phyloP scores from a whole-genome alignment of 2,888 invertebrate species.

The Xylocampa areola region DNA sequence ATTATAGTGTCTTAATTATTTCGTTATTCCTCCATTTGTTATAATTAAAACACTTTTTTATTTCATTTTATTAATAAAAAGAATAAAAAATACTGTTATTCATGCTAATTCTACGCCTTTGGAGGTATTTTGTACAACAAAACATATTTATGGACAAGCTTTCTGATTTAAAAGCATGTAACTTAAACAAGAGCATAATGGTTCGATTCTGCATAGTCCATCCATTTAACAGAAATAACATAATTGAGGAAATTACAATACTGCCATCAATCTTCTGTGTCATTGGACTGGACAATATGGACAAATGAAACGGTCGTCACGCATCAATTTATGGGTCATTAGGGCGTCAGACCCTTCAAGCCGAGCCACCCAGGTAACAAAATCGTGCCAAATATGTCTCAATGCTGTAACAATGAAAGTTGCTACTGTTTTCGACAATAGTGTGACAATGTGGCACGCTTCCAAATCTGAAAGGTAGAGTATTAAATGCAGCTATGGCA shows the following conservation, averaged over 20 bases:
- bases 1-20: constrained; percentile 69
- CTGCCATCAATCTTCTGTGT: constrained; percentile 50
- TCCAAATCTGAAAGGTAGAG: constrained; percentile 65
- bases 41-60: constrained; percentile 21
- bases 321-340: constrained; percentile 71
- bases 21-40: constrained; percentile 42
- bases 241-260: constrained; percentile 44
- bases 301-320: constrained; percentile 65
- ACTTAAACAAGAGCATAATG: constrained; percentile 17
- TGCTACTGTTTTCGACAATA: constrained; percentile 73
- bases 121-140: too few species aligned
- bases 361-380: constrained; percentile 51
- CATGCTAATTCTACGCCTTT: too few species aligned
- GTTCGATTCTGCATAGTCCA: constrained; percentile 7
- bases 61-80: too few species aligned
- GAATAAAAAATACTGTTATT: too few species aligned
- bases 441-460: constrained; percentile 63
- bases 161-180: constrained; percentile 3
- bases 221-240: constrained; percentile 36
- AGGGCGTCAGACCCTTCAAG: constrained; percentile 50
- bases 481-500: constrained; percentile 64
- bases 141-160: background rate
- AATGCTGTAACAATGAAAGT: constrained; percentile 67
- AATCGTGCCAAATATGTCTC: constrained; percentile 58
- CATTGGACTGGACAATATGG: constrained; percentile 52